Percentiles rank a stretch among this genome's conserved stretches.
These are phyloP conservation scores for Panthera tigris DNA, from an alignment of 2,113 vertebrate species.

Conservation along the genomic window DNA sequence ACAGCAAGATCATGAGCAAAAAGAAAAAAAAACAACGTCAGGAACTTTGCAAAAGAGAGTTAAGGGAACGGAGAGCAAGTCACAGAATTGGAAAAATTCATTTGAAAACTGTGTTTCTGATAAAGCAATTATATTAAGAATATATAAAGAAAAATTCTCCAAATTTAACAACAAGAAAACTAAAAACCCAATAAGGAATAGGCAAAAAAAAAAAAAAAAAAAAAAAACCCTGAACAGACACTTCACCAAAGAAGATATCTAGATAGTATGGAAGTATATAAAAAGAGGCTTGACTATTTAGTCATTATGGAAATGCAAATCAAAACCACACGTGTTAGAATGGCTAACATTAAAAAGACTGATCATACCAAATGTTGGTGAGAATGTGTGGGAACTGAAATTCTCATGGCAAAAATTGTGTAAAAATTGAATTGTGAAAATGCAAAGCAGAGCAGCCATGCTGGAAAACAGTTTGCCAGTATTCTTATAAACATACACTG, in stretches of 20 bases:
- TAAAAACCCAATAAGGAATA: conserved; percentile 6
- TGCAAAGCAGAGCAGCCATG: background rate
- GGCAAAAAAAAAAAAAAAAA: background rate
- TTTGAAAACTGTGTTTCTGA: background rate
- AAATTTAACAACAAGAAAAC: conserved; percentile 1
- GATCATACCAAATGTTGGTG: background rate
- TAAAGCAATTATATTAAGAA: background rate
- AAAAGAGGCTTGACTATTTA: background rate
- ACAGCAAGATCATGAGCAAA: background rate
- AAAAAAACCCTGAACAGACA: background rate
- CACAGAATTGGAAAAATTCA: background rate
- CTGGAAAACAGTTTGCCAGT: conserved; percentile 21
- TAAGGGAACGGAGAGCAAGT: conserved; percentile 33
- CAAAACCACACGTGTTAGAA: background rate
- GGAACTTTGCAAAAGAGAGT: background rate
- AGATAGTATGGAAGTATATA: background rate
- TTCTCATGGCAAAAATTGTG: background rate
- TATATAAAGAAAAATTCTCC: background rate
- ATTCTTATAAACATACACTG: conserved; percentile 39
- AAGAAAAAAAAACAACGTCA: conserved; percentile 5
- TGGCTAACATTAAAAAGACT: background rate
- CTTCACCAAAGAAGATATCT: background rate
- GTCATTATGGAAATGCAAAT: conserved; percentile 10
- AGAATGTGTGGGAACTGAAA: conserved; percentile 11
- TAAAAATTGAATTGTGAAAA: background rate